Percentiles rank a stretch among this genome's conserved stretches.
phyloP scores from a whole-genome alignment of 1,140 invertebrate genomes.

The Coenobita brevimanus region DNA sequence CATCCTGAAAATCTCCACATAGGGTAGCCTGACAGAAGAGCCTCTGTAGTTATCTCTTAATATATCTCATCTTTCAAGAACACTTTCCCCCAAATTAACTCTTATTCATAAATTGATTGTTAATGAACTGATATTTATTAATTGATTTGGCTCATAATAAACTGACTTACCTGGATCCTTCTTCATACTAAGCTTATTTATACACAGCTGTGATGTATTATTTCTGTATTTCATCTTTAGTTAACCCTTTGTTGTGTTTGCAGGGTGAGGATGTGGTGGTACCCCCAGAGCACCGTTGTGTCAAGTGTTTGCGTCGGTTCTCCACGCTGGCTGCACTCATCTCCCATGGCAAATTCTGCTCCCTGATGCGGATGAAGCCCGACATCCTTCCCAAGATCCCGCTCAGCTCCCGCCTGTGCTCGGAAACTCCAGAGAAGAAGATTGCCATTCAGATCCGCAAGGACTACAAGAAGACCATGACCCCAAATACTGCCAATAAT shows the following conservation, averaged over 20 bases:
- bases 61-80: no score
- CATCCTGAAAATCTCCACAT: no score
- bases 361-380: conserved; percentile 38
- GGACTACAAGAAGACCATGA: conserved; percentile 54
- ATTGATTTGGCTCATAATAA: no score
- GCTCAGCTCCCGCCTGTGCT: conserved; percentile 18
- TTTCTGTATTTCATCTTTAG: not conserved
- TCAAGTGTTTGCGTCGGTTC: conserved; percentile 33
- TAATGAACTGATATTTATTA: no score
- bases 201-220: no score
- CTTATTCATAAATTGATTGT: no score
- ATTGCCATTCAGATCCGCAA: conserved; percentile 60
- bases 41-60: no score
- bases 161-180: no score
- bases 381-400: conserved; percentile 31
- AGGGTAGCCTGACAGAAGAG: no score
- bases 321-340: conserved; percentile 34
- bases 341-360: conserved; percentile 54
- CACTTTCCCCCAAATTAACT: no score
- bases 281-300: conserved; percentile 36
- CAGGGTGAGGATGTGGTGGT: not conserved
- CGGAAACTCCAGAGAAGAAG: conserved; percentile 58
- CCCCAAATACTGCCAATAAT: not conserved
- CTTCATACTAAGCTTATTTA: no score
- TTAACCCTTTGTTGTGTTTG: conserved; percentile 1